Conservation (phyloP, 2,113 vertebrate species). For the Gobio gobio region DNA sequence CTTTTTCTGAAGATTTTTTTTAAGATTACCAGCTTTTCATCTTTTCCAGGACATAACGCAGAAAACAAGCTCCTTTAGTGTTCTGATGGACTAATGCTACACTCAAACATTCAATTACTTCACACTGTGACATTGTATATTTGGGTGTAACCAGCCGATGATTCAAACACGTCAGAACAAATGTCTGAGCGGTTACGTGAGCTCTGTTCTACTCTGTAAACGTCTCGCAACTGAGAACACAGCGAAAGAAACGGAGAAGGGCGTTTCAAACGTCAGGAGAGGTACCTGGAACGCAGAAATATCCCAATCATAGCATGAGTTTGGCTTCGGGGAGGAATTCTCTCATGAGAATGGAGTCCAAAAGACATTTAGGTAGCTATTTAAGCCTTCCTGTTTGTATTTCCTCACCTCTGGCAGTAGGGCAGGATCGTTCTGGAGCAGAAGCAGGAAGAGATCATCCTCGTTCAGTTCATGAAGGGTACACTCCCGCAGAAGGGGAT, state of each 20-base stretch:
- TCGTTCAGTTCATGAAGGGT: constrained; percentile 69
- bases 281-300: constrained; percentile 61
- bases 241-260: constrained; percentile 32
- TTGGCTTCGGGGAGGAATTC: constrained; percentile 5
- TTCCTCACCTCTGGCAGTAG: constrained; percentile 73
- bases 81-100: not conserved
- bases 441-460: constrained; percentile 70
- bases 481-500: constrained; percentile 64
- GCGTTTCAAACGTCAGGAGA: constrained; percentile 45
- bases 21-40: not conserved
- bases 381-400: not conserved
- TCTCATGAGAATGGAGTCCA: constrained; percentile 22
- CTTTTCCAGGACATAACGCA: not conserved
- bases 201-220: constrained; percentile 26
- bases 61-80: not conserved
- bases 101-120: constrained; percentile 1
- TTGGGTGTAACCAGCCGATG: not conserved
- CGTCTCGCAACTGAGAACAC: constrained; percentile 28
- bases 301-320: constrained; percentile 31
- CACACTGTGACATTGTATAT: not conserved
- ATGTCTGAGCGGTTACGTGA: not conserved
- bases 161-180: constrained; percentile 8
- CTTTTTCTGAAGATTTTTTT: not conserved
- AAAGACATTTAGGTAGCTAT: not conserved
- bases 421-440: constrained; percentile 73